phyloP scores from a whole-genome alignment of 2,888 invertebrate genomes.

The Isoperla grammatica region DNA sequence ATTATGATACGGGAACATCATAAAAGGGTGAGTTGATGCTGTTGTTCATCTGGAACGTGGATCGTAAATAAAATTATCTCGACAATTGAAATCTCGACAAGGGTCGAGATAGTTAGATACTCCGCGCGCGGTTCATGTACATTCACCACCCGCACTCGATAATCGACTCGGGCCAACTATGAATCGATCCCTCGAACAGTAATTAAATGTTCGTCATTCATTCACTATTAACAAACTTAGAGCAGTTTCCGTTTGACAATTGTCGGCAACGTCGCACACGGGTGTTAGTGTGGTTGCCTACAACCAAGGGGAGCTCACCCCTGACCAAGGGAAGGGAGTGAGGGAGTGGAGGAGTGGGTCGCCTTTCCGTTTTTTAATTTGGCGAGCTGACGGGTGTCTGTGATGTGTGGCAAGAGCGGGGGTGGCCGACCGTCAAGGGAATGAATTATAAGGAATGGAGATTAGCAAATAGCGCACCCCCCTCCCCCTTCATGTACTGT shows the following conservation, averaged over 20 bases:
- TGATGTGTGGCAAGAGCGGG: slow-evolving; percentile 2
- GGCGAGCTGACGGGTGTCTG: slow-evolving; percentile 1
- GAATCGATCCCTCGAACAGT: no score
- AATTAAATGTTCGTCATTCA: no score
- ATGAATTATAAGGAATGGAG: slow-evolving; percentile 13
- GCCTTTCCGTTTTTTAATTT: slow-evolving; percentile 7
- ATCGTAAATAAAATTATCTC: slow-evolving; percentile 1
- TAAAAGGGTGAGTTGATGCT: not conserved
- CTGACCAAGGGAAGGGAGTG: not conserved
- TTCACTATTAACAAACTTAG: no score
- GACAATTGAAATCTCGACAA: not conserved
- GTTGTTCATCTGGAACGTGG: not conserved
- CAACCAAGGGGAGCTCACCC: slow-evolving; percentile 19
- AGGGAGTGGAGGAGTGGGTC: no score
- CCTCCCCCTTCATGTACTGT: slow-evolving; percentile 7
- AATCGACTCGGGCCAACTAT: no score
- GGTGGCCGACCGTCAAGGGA: no score
- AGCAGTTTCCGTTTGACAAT: no score
- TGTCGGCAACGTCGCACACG: slow-evolving; percentile 2
- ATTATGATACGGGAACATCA: not conserved
- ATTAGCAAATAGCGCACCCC: slow-evolving; percentile 19
- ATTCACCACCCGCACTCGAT: no score
- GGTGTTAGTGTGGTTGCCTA: slow-evolving; percentile 24
- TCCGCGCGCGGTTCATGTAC: no score
- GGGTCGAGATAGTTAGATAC: no score